Evolutionary conservation across 2,113 vertebrate species (phyloP), one percentile per base, ranked within the genome.

Genomic region (Platysteira castanea): DNA sequence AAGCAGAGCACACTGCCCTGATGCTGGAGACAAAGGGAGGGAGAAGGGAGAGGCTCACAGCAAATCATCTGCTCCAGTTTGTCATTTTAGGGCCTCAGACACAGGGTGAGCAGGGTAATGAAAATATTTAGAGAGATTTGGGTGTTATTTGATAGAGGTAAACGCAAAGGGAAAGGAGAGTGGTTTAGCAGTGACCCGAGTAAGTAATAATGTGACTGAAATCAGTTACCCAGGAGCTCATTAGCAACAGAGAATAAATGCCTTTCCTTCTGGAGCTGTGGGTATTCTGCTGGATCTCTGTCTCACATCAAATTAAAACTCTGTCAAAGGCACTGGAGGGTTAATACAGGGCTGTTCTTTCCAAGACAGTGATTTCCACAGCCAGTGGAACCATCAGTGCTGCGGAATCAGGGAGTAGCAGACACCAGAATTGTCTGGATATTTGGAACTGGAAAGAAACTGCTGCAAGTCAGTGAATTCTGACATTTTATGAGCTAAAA

Each of bases 1-100:
- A 94, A 87, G 93, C 67, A 59, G 2, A 54, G 68, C 81, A 8
- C 71, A 16, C 70, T 87, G 78, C 75, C 82, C 87, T 56, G 90
- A 0, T 94, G 82, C 52, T 91, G 87, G 17, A 91, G 77, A 87
- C 87, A 91, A 96, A 96, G 78, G 68, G 46, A 37, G 24, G 33
- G 47, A 89, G 52, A 42, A 90, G 75, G 92, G 93, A 94, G 74
- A 95, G 87, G 77, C 89, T 84, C 87, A 21, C 68, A 93, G 73
- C 76, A 84, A 91, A 78, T 52, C 39, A 60, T 46, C 44, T 49
- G 47, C 69, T 82, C 15, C 31, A 60, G 21, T 86, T 22, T 67
- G 50, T 46, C 5, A 3, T 33, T 93, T 52, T 35, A 33, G 70
- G 33, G 27, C 11, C 47, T 59, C 80, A 70, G 77, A 60, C 54